Percentiles rank a stretch among this genome's conserved stretches.
Evolutionary conservation across 1,140 invertebrate species (phyloP).

Genomic region (Drosophila sechellia): DNA sequence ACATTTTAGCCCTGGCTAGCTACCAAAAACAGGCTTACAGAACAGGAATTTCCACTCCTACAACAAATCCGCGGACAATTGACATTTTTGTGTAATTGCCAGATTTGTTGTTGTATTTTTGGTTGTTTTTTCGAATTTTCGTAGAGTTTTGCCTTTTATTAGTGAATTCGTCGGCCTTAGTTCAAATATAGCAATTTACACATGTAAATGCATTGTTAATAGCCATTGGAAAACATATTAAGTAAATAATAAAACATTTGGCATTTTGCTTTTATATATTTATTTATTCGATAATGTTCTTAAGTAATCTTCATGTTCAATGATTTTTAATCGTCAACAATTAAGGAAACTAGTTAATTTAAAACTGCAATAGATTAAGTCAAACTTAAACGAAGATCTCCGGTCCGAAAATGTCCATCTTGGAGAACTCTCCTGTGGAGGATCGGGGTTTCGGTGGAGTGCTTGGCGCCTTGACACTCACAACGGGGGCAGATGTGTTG

Average conservation of each 20-base stretch:
- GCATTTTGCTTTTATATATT: neutral
- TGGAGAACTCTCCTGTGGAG: neutral
- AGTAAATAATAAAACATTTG: neutral
- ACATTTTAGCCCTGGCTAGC: constrained; percentile 66
- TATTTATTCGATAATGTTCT: neutral
- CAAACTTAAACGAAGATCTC: constrained; percentile 62
- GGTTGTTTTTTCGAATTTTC: constrained; percentile 1
- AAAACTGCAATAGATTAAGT: constrained; percentile 2
- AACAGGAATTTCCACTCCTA: constrained; percentile 83
- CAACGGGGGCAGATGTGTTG: neutral
- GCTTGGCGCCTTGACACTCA: constrained; percentile 36
- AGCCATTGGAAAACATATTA: neutral
- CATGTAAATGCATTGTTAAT: too few relatives aligned
- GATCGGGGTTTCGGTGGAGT: constrained; percentile 63
- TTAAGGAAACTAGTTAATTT: constrained; percentile 45
- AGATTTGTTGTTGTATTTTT: constrained; percentile 25
- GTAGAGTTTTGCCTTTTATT: constrained; percentile 13
- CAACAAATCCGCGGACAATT: constrained; percentile 65
- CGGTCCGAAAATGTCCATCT: constrained; percentile 51
- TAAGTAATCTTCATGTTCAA: constrained; percentile 35
- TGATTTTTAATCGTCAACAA: constrained; percentile 80
- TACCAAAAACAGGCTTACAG: constrained; percentile 69
- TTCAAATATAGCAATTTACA: too few relatives aligned
- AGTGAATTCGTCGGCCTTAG: neutral
- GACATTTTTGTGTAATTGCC: constrained; percentile 71